A percentile compares a stretch with the other conserved stretches of the same genome.
Evolutionary conservation across 2,797 vertebrate genomes (phyloP).

Genomic region (Protonibea diacanthus): DNA sequence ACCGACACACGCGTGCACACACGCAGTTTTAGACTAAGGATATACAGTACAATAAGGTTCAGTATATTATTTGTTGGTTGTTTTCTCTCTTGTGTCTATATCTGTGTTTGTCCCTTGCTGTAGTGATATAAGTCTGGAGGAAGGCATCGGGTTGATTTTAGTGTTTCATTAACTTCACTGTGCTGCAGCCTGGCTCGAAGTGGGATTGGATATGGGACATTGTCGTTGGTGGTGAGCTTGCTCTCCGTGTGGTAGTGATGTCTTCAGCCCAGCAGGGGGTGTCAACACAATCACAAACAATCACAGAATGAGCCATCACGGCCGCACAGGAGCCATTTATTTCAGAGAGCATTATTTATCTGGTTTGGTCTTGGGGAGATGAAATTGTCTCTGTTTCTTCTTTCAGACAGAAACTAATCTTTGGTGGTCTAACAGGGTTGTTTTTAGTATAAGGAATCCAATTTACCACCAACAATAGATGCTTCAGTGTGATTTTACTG

Average conservation of each 20-base stretch:
- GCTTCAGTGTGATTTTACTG: constrained; percentile 37
- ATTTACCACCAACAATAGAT: constrained; percentile 38
- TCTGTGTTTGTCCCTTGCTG: constrained; percentile 36
- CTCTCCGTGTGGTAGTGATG: constrained; percentile 75
- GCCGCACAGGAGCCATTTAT: constrained; percentile 70
- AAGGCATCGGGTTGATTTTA: constrained; percentile 29
- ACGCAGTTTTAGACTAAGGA: not conserved
- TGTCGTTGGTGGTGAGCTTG: constrained; percentile 40
- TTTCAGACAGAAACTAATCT: constrained; percentile 57
- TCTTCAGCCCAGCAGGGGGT: constrained; percentile 86
- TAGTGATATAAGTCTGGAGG: constrained; percentile 22
- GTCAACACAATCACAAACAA: constrained; percentile 84
- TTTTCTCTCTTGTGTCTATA: constrained; percentile 22
- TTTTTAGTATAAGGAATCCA: constrained; percentile 47
- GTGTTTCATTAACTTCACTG: constrained; percentile 61
- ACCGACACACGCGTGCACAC: constrained; percentile 3
- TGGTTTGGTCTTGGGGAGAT: constrained; percentile 57
- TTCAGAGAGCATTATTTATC: constrained; percentile 73
- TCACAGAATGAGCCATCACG: constrained; percentile 71
- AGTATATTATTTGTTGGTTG: constrained; percentile 18
- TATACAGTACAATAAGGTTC: constrained; percentile 20
- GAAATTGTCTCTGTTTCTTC: constrained; percentile 58
- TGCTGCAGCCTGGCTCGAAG: constrained; percentile 39
- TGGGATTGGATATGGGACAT: constrained; percentile 47
- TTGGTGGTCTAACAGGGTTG: constrained; percentile 45